Conservation (phyloP, 2,797 vertebrate species). For the Vireo griseus region DNA sequence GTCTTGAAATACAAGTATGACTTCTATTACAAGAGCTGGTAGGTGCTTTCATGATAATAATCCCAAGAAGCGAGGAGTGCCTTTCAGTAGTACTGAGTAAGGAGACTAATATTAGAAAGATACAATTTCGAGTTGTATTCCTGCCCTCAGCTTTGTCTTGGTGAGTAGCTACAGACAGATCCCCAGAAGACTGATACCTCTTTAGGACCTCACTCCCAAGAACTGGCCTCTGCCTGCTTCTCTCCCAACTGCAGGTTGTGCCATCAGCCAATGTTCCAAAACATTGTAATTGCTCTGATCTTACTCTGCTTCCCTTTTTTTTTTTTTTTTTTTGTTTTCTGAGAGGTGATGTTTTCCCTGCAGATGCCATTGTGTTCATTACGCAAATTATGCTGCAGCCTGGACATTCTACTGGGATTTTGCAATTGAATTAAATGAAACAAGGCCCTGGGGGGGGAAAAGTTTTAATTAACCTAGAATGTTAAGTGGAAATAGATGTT, state of each 20-base stretch:
- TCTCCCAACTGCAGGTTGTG: background rate
- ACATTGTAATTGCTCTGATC: background rate
- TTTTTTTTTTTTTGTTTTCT: background rate
- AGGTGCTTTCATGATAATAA: background rate
- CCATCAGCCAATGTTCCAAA: background rate
- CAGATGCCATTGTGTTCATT: background rate
- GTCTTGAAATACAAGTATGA: background rate
- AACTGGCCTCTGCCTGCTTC: background rate
- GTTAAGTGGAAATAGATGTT: background rate
- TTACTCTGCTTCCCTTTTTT: background rate
- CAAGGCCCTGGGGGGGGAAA: background rate
- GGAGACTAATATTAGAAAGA: background rate
- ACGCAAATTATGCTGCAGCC: background rate
- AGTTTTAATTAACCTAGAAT: background rate
- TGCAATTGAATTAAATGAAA: background rate
- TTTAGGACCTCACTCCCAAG: background rate
- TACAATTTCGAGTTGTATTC: background rate
- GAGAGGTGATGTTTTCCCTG: background rate
- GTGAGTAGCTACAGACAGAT: background rate
- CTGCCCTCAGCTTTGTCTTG: background rate
- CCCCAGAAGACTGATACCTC: background rate
- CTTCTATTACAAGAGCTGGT: background rate
- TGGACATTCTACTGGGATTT: background rate
- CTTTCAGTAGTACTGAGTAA: background rate
- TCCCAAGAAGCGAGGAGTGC: background rate